These are phyloP conservation scores for Choristoneura rosaceana DNA, from an alignment of 2,888 invertebrate species.

Conservation along the genomic window DNA sequence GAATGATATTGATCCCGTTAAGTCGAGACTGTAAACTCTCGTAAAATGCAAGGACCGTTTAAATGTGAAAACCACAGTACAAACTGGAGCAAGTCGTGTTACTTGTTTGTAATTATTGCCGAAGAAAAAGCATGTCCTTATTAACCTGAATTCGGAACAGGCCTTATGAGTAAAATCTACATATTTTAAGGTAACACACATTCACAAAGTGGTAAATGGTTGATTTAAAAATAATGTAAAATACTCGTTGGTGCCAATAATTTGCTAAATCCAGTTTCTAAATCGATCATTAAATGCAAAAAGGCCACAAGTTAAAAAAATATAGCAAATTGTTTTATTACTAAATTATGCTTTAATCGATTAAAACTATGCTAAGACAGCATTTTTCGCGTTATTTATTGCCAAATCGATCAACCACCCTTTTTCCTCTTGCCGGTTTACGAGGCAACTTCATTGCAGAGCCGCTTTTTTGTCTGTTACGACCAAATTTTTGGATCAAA, in stretches of 20 bases:
- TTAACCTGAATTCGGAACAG: constrained; percentile 14
- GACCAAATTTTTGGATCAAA: too few species aligned
- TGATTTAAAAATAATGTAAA: background rate
- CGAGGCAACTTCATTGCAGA: too few species aligned
- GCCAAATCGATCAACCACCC: too few species aligned
- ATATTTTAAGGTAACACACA: constrained; percentile 7
- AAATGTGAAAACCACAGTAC: background rate
- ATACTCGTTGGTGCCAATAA: background rate
- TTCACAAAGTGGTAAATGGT: background rate
- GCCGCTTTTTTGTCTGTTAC: too few species aligned
- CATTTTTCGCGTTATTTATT: too few species aligned
- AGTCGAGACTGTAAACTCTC: constrained; percentile 2
- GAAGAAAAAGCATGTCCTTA: background rate
- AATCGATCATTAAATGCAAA: too few species aligned
- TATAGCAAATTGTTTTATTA: too few species aligned
- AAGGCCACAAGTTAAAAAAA: too few species aligned
- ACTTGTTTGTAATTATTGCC: constrained; percentile 1
- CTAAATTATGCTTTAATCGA: too few species aligned
- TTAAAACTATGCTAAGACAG: too few species aligned
- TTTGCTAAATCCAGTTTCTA: background rate
- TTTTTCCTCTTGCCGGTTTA: too few species aligned
- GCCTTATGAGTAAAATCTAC: constrained; percentile 1
- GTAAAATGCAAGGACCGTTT: background rate
- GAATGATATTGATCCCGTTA: constrained; percentile 8
- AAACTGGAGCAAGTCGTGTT: constrained; percentile 1